Base-by-base conservation (phyloP, 2,888 invertebrate genomes). In the Metalampra italica region DNA sequence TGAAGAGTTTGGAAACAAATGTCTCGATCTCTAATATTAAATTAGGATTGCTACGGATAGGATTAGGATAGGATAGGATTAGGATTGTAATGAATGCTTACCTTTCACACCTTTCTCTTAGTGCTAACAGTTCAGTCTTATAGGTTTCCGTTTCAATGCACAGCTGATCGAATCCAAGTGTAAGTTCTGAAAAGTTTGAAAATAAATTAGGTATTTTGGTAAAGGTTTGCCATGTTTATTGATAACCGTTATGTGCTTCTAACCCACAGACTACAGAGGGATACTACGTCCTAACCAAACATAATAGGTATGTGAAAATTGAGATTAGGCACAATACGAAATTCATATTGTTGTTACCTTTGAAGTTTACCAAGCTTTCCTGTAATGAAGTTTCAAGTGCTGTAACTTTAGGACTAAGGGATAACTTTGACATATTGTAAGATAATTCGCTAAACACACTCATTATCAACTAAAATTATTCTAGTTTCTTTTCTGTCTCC, bases 51-150 rank as follows among this genome's bases (percentile, higher is more conserved):
- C n/a, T n/a, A n/a, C n/a, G n/a, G n/a, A n/a, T n/a, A n/a, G n/a
- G n/a, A n/a, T n/a, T n/a, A n/a, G n/a, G n/a, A n/a, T n/a, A n/a
- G n/a, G n/a, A n/a, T n/a, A n/a, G n/a, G n/a, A n/a, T 22, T 22
- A 3, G 22, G 22, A 22, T 22, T 22, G 22, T 22, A 5, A 22
- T 22, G 5, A 22, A 22, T 38, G 32, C 48, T 47, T 69, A 84
- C 85, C 72, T 78, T 54, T 73, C 66, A 71, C 80, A 80, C 63
- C 66, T 78, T 49, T 75, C 67, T 54, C 72, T 77, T 37, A 68
- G 70, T 48, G 54, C 51, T 3, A 53, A 44, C 43, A 66, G 62
- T 55, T 78, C 66, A 38, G 57, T 59, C 64, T 75, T 82, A 51
- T 64, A 71, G 22, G 59, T 71, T 50, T 78, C 69, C 22, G 63